phyloP scores from a whole-genome alignment of 2,113 vertebrate species.

The Cavia aperea region DNA sequence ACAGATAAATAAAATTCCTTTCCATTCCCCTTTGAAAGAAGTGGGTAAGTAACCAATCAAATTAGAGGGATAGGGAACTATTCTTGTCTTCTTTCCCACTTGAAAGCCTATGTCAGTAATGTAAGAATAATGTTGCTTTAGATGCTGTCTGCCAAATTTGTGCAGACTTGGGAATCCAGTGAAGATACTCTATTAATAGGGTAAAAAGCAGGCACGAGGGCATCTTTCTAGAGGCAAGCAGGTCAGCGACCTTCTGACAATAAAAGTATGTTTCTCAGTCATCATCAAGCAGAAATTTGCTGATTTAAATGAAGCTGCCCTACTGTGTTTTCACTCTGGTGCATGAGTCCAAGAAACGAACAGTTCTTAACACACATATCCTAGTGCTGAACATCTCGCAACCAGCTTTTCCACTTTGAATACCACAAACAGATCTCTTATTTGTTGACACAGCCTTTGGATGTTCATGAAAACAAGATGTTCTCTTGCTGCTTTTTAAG shows the following conservation, averaged over 20 bases:
- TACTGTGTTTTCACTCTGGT: conserved; percentile 11
- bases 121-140: neutral
- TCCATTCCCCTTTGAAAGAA: neutral
- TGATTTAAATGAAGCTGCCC: conserved; percentile 7
- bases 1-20: neutral
- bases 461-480: conserved; percentile 74
- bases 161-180: neutral
- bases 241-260: neutral
- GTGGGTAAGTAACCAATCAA: neutral
- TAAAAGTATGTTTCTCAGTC: conserved; percentile 15
- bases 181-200: neutral
- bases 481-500: conserved; percentile 66
- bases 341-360: conserved; percentile 54
- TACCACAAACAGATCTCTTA: conserved; percentile 60
- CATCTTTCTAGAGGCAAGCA: conserved; percentile 39
- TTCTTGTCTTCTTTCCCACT: neutral
- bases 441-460: conserved; percentile 70
- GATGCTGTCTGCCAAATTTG: neutral
- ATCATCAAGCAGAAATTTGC: conserved; percentile 35
- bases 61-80: neutral
- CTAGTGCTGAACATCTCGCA: conserved; percentile 53
- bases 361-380: conserved; percentile 32
- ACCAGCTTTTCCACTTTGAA: conserved; percentile 58
- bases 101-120: neutral
- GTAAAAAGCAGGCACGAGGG: neutral